phyloP scores from a whole-genome alignment of 2,113 vertebrate genomes.

The Callopanchax toddi region DNA sequence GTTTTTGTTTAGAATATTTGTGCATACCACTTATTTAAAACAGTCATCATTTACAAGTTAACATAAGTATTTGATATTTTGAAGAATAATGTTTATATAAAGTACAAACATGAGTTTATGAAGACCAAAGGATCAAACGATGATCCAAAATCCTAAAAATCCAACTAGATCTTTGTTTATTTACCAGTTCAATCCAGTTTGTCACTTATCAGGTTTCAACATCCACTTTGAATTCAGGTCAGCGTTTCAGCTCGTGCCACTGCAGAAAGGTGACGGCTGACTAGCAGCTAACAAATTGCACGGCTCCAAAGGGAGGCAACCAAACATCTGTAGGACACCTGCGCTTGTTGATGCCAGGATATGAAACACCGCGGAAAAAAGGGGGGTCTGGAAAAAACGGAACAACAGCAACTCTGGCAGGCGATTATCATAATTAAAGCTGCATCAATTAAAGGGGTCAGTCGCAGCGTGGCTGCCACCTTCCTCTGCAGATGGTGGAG shows the following conservation, averaged over 20 bases:
- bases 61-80: too few relatives aligned
- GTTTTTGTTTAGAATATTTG: too few relatives aligned
- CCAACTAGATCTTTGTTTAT: neutral
- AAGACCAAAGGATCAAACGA: constrained; percentile 6
- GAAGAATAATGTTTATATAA: too few relatives aligned
- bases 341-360: constrained; percentile 85
- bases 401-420: constrained; percentile 81
- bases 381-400: constrained; percentile 4
- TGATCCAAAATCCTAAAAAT: neutral
- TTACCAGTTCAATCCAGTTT: neutral
- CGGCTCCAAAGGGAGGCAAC: constrained; percentile 31
- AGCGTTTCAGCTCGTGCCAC: constrained; percentile 22
- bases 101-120: neutral
- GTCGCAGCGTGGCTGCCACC: constrained; percentile 79
- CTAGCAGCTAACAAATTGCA: constrained; percentile 66
- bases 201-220: constrained; percentile 17
- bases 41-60: too few relatives aligned
- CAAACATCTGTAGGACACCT: constrained; percentile 86
- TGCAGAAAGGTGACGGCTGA: constrained; percentile 55
- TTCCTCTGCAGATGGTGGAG: constrained; percentile 89
- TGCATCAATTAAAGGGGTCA: constrained; percentile 92
- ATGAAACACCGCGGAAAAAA: constrained; percentile 52
- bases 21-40: too few relatives aligned
- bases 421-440: constrained; percentile 97
- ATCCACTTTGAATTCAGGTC: neutral